Conservation (phyloP, 2,888 invertebrate species). For the Girardia tigrina region DNA sequence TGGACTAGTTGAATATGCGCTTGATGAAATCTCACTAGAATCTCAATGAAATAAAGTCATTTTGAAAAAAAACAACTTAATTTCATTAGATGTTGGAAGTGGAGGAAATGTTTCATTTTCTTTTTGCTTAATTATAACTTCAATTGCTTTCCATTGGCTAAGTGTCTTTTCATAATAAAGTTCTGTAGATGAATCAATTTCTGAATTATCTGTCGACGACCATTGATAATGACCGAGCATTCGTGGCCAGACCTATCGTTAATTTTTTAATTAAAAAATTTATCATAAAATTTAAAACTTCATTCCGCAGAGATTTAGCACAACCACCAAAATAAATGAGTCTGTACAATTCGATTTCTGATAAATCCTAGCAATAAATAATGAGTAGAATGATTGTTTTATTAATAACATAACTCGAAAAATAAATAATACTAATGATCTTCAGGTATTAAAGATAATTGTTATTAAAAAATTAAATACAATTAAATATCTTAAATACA, state of each 20-base stretch:
- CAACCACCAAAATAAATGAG: conserved; percentile 9
- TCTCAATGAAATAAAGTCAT: no score
- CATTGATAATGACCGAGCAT: background rate
- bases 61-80: no score
- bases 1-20: background rate
- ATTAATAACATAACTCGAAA: no score
- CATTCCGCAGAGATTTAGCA: background rate
- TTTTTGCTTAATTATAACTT: background rate
- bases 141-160: background rate
- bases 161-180: background rate
- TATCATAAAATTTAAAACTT: background rate
- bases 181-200: background rate
- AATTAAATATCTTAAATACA: no score
- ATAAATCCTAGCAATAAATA: no score
- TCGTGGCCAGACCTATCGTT: background rate
- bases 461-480: no score
- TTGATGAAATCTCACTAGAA: background rate
- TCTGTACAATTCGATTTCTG: background rate
- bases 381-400: no score
- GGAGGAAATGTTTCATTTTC: background rate
- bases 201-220: background rate
- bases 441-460: no score
- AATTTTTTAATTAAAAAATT: background rate
- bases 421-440: no score
- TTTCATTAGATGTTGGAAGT: background rate